These are phyloP conservation scores for Macroglossus sobrinus DNA, from an alignment of 2,113 vertebrate species.

Conservation along the genomic window DNA sequence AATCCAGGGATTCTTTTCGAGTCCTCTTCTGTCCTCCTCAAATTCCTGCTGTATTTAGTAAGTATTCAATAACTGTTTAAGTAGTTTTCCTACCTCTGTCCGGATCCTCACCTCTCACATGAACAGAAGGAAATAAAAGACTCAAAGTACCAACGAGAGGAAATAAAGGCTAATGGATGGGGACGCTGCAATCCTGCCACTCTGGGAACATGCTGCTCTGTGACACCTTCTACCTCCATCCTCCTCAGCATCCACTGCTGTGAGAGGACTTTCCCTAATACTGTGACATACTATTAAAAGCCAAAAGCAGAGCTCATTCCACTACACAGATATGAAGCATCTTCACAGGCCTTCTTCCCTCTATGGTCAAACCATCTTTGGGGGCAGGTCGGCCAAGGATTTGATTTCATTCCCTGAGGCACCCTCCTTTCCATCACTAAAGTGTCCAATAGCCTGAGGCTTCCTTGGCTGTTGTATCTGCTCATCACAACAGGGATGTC, in stretches of 20 bases:
- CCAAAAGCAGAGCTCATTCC: background rate
- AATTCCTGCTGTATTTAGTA: background rate
- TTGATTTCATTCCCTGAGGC: background rate
- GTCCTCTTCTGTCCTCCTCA: background rate
- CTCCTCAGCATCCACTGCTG: background rate
- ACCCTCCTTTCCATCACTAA: background rate
- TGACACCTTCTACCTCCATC: background rate
- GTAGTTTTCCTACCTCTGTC: background rate
- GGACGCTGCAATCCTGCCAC: background rate
- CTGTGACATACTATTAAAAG: background rate
- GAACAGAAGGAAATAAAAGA: background rate
- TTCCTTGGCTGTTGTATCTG: background rate
- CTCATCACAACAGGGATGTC: background rate
- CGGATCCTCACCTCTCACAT: background rate
- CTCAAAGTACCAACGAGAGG: background rate
- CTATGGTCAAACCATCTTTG: background rate
- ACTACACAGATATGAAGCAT: background rate
- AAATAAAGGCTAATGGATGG: background rate
- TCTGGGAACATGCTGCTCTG: background rate
- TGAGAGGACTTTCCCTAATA: background rate
- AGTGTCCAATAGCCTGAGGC: background rate
- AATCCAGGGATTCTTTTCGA: background rate
- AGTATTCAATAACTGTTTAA: background rate
- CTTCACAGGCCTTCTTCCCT: background rate
- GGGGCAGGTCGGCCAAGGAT: background rate